These are phyloP conservation scores for Drosophila crucigera DNA, from an alignment of 2,888 invertebrate genomes.

Conservation along the genomic window DNA sequence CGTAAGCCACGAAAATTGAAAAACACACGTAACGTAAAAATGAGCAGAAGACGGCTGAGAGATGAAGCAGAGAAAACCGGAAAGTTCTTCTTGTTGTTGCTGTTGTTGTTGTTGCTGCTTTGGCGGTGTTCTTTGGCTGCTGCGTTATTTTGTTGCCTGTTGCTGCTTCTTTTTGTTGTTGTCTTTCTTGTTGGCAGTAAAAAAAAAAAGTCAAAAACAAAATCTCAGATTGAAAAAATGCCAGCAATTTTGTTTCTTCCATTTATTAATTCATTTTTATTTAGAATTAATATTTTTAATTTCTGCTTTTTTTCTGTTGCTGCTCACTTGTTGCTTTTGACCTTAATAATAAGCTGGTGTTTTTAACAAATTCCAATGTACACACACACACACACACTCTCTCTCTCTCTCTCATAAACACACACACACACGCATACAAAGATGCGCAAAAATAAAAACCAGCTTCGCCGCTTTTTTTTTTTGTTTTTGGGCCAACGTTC, in stretches of 20 bases:
- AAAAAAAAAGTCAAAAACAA: conserved; percentile 24
- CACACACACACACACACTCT: conserved; percentile 38
- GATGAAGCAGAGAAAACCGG: conserved; percentile 68
- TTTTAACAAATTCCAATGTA: conserved; percentile 75
- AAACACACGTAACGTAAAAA: conserved; percentile 62
- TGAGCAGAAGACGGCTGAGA: conserved; percentile 43
- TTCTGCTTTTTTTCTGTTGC: conserved; percentile 15
- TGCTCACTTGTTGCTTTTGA: conserved; percentile 76
- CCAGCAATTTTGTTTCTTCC: conserved; percentile 10
- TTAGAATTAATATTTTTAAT: conserved; percentile 62
- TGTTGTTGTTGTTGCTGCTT: conserved; percentile 52
- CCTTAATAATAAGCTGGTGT: conserved; percentile 68
- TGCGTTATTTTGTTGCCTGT: conserved; percentile 23
- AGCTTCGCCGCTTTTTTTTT: conserved; percentile 61
- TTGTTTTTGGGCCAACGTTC: conserved; percentile 65
- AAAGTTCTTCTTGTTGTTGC: conserved; percentile 73
- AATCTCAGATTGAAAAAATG: conserved; percentile 40
- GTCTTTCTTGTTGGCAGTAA: conserved; percentile 36
- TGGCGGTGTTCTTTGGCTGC: conserved; percentile 52
- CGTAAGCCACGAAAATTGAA: conserved; percentile 74
- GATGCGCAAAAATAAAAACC: conserved; percentile 65
- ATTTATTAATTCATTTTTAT: conserved; percentile 28
- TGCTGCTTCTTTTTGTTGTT: conserved; percentile 19
- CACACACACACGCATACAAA: conserved; percentile 39
- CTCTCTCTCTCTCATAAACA: conserved; percentile 22